These are phyloP conservation scores for Hydrozoanthus gracilis DNA, from an alignment of 92 coral and sea anemone species.

Conservation along the genomic window DNA sequence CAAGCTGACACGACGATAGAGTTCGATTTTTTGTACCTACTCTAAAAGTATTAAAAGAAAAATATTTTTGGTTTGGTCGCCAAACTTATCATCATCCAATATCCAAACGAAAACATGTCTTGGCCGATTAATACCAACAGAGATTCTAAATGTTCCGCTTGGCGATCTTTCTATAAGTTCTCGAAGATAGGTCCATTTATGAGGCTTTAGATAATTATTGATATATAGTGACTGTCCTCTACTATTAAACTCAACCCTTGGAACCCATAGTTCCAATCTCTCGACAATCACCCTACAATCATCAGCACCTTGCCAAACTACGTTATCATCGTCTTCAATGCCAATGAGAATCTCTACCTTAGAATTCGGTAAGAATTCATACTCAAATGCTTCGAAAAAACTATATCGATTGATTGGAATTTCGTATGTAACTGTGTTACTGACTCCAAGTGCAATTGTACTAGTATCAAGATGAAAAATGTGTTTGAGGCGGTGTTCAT, in stretches of 20 bases:
- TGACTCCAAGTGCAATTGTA: not conserved
- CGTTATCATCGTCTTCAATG: slow-evolving; percentile 11
- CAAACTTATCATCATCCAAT: too few species aligned
- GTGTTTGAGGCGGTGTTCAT: not conserved
- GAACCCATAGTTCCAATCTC: not conserved
- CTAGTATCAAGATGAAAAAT: too few species aligned
- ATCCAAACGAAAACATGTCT: too few species aligned
- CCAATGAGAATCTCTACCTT: not conserved
- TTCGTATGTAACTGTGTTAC: not conserved
- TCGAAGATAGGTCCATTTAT: slow-evolving; percentile 37
- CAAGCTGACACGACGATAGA: too few species aligned
- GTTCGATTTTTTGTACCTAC: too few species aligned
- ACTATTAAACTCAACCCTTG: slow-evolving; percentile 32
- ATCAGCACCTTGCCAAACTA: slow-evolving; percentile 14
- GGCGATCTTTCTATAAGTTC: not conserved
- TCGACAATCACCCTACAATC: not conserved
- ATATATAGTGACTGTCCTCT: slow-evolving; percentile 3
- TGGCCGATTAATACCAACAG: too few species aligned
- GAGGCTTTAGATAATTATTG: not conserved
- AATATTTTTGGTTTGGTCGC: too few species aligned
- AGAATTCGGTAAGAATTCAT: too few species aligned
- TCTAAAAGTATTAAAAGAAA: too few species aligned
- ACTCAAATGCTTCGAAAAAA: too few species aligned
- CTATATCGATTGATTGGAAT: not conserved
- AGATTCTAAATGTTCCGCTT: too few species aligned